phyloP scores from a whole-genome alignment of 2,797 vertebrate genomes.

The Sphaeramia orbicularis region DNA sequence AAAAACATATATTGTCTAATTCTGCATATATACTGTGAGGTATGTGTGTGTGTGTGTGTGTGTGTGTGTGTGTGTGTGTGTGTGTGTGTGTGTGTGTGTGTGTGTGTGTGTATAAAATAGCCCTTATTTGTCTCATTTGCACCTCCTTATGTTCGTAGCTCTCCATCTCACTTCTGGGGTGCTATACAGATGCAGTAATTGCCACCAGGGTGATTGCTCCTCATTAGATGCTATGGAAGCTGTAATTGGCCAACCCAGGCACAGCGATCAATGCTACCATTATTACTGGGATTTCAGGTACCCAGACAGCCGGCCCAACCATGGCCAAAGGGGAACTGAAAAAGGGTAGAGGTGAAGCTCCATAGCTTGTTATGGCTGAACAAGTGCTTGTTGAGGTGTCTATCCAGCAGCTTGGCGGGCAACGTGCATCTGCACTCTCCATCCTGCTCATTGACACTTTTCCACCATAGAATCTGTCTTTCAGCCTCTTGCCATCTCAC shows the following conservation, averaged over 20 bases:
- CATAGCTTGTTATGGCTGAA: constrained; percentile 65
- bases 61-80: no score
- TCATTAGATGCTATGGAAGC: constrained; percentile 76
- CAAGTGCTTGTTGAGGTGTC: constrained; percentile 44
- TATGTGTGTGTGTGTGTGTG: no score
- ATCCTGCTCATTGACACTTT: constrained; percentile 51
- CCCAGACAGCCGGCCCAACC: constrained; percentile 41
- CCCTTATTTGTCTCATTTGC: constrained; percentile 54
- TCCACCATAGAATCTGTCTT: constrained; percentile 18
- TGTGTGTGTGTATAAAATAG: background rate
- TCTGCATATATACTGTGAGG: background rate
- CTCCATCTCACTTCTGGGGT: constrained; percentile 48
- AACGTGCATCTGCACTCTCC: constrained; percentile 44
- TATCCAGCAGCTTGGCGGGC: constrained; percentile 56
- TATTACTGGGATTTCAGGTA: constrained; percentile 67
- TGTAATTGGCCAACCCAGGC: constrained; percentile 74
- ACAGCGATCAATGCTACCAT: constrained; percentile 72
- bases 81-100: constrained; percentile 1
- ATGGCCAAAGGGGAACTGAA: constrained; percentile 59
- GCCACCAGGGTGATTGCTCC: constrained; percentile 68
- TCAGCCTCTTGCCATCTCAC: constrained; percentile 41
- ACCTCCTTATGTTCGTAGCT: constrained; percentile 27
- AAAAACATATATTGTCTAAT: background rate
- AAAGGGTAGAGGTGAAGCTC: constrained; percentile 32
- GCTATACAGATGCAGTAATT: constrained; percentile 67